Conservation (phyloP, 2,113 vertebrate genomes). For the Nipponia nippon region DNA sequence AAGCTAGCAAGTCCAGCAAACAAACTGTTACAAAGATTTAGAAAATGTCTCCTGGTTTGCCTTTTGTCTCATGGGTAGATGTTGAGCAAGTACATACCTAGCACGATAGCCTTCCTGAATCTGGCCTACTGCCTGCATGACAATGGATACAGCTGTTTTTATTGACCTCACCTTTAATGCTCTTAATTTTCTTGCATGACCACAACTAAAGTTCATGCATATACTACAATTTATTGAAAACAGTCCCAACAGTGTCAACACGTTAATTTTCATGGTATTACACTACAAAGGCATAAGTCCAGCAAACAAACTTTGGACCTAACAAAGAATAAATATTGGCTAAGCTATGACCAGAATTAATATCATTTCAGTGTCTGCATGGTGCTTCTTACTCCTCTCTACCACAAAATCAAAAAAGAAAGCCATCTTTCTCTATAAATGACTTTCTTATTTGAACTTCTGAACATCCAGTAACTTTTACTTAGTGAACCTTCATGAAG, state of each 20-base stretch:
- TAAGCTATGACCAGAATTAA: not conserved
- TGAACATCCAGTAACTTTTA: not conserved
- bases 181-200: not conserved
- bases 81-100: not conserved
- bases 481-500: not conserved
- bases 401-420: not conserved
- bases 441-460: not conserved
- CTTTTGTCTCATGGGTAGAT: not conserved
- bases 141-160: not conserved
- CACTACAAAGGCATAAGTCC: not conserved
- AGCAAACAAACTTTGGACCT: not conserved
- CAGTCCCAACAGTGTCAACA: not conserved
- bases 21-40: not conserved
- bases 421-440: not conserved
- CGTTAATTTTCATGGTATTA: not conserved
- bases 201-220: not conserved
- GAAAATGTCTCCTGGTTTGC: not conserved
- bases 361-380: not conserved
- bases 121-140: not conserved
- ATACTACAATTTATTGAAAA: not conserved
- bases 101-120: not conserved
- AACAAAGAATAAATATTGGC: not conserved
- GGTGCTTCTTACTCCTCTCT: not conserved
- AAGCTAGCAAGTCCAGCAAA: not conserved
- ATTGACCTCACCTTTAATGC: not conserved